Percentiles rank a stretch among this genome's conserved stretches.
Evolutionary conservation across 2,113 vertebrate genomes (phyloP).

Genomic region (Coryphaenoides rupestris): DNA sequence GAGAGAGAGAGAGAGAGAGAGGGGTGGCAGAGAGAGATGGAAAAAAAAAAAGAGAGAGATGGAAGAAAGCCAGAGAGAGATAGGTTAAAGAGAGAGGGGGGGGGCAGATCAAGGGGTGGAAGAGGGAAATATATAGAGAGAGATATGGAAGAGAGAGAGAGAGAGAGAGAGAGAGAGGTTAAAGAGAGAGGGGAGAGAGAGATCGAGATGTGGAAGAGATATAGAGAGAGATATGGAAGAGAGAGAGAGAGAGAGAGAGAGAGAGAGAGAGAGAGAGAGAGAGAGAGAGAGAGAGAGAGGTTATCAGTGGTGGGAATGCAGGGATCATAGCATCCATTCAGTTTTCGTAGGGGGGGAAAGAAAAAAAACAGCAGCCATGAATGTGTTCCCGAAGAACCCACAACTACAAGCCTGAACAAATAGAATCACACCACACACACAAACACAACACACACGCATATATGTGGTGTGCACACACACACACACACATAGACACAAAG

Average conservation of each 20-base stretch:
- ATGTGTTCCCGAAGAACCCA: conserved; percentile 80
- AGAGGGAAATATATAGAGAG: too few relatives aligned
- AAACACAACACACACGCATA: conserved; percentile 26
- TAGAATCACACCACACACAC: conserved; percentile 62
- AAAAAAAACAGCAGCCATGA: conserved; percentile 78
- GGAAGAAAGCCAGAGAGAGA: not conserved
- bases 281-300: conserved; percentile 16
- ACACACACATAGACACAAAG: conserved; percentile 33
- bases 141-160: not conserved
- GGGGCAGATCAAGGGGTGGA: not conserved
- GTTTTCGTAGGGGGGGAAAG: conserved; percentile 67
- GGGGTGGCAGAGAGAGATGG: too few relatives aligned
- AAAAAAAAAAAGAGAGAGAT: too few relatives aligned
- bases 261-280: conserved; percentile 5
- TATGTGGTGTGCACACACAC: conserved; percentile 18
- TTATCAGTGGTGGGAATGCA: conserved; percentile 42
- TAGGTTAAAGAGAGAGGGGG: not conserved
- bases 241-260: conserved; percentile 6
- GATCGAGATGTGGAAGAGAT: not conserved
- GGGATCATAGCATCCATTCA: conserved; percentile 47
- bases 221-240: not conserved
- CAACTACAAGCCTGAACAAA: conserved; percentile 71
- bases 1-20: conserved; percentile 2
- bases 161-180: conserved; percentile 9
- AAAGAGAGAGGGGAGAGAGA: not conserved